These are phyloP conservation scores for Catalaphyllia jardinei DNA, from an alignment of 64 coral and sea anemone genomes.

Conservation along the genomic window DNA sequence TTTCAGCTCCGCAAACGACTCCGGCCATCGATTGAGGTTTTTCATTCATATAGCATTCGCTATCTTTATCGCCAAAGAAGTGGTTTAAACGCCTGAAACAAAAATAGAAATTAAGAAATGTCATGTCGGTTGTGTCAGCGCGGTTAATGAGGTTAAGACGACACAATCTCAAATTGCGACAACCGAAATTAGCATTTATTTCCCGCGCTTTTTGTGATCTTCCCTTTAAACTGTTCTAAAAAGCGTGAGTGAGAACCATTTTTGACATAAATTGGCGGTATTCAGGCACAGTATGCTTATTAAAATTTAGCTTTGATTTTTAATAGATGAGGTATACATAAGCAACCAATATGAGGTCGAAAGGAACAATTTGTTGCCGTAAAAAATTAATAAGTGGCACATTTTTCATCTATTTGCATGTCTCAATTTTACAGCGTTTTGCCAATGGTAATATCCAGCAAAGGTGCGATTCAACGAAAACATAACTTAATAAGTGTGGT, in stretches of 20 bases:
- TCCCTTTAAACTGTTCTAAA: background rate
- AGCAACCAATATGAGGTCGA: background rate
- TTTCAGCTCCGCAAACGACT: background rate
- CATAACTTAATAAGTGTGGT: background rate
- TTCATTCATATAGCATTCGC: background rate
- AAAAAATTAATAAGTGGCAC: conserved; percentile 16
- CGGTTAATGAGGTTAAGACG: background rate
- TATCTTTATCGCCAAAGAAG: background rate
- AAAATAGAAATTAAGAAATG: background rate
- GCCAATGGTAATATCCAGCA: background rate
- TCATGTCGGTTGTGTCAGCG: background rate
- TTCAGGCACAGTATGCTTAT: background rate
- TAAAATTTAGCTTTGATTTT: background rate
- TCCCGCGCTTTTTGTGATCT: background rate
- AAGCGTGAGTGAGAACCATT: background rate
- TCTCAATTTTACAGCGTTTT: background rate
- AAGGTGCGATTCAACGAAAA: background rate
- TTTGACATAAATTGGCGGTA: background rate
- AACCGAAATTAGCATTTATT: background rate
- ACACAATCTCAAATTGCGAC: background rate
- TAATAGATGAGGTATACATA: background rate
- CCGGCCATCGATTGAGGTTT: background rate
- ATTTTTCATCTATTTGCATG: conserved; percentile 11
- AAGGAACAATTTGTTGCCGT: background rate
- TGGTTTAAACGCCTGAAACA: background rate